A percentile compares a stretch with the other conserved stretches of the same genome.
phyloP scores from a whole-genome alignment of 1,140 invertebrate species.

The Aradophagus sp. region DNA sequence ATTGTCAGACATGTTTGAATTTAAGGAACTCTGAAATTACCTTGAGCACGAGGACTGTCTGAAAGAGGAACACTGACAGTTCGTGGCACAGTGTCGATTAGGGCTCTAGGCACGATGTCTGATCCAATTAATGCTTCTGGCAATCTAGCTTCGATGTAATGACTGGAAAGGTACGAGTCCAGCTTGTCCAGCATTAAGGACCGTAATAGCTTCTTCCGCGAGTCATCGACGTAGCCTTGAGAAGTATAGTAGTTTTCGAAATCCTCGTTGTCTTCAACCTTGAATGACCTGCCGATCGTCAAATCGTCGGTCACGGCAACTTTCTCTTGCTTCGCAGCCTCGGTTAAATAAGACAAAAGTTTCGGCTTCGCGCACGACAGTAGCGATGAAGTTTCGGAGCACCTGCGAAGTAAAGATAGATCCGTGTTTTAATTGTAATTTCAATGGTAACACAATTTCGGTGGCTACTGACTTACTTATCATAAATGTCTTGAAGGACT shows the following conservation, averaged over 20 bases:
- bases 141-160: conserved; percentile 71
- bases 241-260: conserved; percentile 60
- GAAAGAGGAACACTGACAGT: conserved; percentile 81
- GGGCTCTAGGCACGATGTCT: conserved; percentile 79
- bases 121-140: conserved; percentile 70
- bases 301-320: conserved; percentile 84
- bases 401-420: conserved; percentile 56
- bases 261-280: conserved; percentile 73
- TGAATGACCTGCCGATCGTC: conserved; percentile 79
- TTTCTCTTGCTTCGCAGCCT: conserved; percentile 79
- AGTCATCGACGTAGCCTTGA: conserved; percentile 59
- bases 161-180: conserved; percentile 71
- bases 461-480: conserved; percentile 61
- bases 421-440: not conserved
- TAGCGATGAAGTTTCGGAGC: conserved; percentile 67
- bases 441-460: too few relatives aligned
- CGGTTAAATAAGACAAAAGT: conserved; percentile 82
- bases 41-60: conserved; percentile 77
- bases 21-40: conserved; percentile 59
- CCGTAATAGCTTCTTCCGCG: conserved; percentile 63
- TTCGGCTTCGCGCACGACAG: conserved; percentile 83
- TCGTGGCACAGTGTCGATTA: conserved; percentile 80
- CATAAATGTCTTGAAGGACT: conserved; percentile 67
- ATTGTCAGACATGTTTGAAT: not conserved
- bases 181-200: conserved; percentile 73